phyloP scores from a whole-genome alignment of 2,113 vertebrate species.

The Phaethornis superciliosus region DNA sequence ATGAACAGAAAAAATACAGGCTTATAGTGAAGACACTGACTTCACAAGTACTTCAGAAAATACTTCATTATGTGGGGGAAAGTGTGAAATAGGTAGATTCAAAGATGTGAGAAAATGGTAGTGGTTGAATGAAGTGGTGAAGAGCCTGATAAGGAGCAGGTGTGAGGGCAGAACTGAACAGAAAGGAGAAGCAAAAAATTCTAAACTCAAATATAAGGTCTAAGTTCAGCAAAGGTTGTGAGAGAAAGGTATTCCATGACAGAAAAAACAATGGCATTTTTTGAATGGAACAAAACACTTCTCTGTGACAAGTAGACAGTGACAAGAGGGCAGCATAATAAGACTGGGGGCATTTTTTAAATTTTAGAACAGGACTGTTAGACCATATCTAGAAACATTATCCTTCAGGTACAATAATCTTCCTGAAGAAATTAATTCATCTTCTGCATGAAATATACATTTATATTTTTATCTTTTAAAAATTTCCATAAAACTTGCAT shows the following conservation, averaged over 20 bases:
- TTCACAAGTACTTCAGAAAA: background rate
- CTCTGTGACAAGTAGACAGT: background rate
- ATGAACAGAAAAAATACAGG: background rate
- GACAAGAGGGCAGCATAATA: background rate
- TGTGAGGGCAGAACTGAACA: background rate
- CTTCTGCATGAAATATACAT: background rate
- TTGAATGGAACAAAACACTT: fast-evolving
- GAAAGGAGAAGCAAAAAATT: background rate
- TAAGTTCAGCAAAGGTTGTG: background rate
- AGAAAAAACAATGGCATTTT: background rate
- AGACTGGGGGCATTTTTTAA: background rate
- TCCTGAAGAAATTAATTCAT: background rate
- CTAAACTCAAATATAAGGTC: background rate
- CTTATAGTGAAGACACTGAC: background rate
- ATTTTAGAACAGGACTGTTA: background rate
- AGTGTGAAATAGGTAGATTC: background rate
- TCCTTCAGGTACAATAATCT: background rate
- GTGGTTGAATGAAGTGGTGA: background rate
- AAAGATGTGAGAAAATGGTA: background rate
- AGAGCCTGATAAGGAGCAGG: background rate
- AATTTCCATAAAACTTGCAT: background rate
- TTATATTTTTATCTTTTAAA: background rate
- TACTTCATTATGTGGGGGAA: background rate
- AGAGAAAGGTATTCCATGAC: background rate
- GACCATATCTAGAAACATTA: background rate